Base-by-base conservation (phyloP, 2,888 invertebrate genomes). In the Xanthorhoe designata region DNA sequence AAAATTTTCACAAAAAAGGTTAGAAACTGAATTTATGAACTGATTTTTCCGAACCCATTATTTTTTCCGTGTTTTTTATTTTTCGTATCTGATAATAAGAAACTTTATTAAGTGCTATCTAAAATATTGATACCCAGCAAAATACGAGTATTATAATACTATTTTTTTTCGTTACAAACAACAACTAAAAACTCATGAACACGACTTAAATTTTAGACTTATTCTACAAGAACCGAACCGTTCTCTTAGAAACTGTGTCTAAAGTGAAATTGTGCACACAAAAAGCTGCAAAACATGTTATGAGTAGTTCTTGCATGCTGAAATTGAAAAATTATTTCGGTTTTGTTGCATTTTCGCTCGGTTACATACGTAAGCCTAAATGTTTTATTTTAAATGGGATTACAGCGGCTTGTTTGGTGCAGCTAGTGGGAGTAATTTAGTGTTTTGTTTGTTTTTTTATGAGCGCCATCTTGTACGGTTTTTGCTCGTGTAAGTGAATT, bases 241-340 rank as follows among this genome's bases (percentile, higher is more conserved):
- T 51, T 10, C 55, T 55, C 15, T 13, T 9, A 32, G 0, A 13
- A 56, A 52, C 68, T 68, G 57, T 57, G 58, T 17, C 32, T 35
- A 18, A 72, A 74, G 72, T 72, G 69, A 70, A 71, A 71, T 65
- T 64, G 68, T 65, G 68, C 64, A 69, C 71, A 68, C 65, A 67
- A 69, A 71, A 69, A 67, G 66, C 69, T 69, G 70, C 69, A 68
- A 69, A 74, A 64, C 72, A 74, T 71, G 72, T 72, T 69, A 74
- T 71, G 66, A 74, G 71, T 71, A 70, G 69, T 66, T 71, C 70
- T 72, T 66, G 64, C 66, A 63, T 45, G 65, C 65, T 61, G 58
- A 57, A 69, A 71, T 71, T 72, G 72, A 72, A 72, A 72, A 69
- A 71, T 67, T 64, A 70, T 73, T 72, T 72, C 53, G 66, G 68